These are phyloP conservation scores for Tragulus kanchil DNA, from an alignment of 2,113 vertebrate species.

Conservation along the genomic window DNA sequence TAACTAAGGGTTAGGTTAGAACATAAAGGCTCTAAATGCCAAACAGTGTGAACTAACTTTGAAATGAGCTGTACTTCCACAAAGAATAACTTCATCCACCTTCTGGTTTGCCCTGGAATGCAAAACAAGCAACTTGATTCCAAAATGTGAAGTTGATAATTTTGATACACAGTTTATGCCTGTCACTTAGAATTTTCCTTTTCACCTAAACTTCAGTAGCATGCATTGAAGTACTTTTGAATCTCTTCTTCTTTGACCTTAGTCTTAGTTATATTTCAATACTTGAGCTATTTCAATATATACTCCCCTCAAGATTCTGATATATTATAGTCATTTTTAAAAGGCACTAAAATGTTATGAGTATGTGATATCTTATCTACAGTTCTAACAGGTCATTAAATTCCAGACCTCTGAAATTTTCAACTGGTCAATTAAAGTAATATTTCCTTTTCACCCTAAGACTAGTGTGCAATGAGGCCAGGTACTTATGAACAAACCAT, in stretches of 20 bases:
- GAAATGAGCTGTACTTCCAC: not conserved
- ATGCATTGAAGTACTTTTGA: not conserved
- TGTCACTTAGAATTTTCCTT: not conserved
- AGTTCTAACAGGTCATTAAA: conserved; percentile 64
- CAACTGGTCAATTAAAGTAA: conserved; percentile 66
- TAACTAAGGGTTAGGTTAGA: not conserved
- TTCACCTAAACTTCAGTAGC: not conserved
- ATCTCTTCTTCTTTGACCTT: conserved; percentile 13
- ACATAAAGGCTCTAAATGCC: not conserved
- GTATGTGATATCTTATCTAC: conserved; percentile 28
- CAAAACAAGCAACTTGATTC: not conserved
- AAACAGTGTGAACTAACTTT: not conserved
- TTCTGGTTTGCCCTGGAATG: not conserved
- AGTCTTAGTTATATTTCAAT: not conserved
- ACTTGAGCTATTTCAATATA: not conserved
- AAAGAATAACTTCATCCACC: not conserved
- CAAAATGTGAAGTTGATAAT: not conserved
- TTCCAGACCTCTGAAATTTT: conserved; percentile 66
- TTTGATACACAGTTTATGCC: not conserved
- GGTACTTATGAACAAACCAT: conserved; percentile 34
- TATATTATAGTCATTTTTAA: conserved; percentile 61
- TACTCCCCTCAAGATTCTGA: not conserved
- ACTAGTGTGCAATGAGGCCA: not conserved
- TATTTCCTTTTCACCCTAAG: conserved; percentile 62
- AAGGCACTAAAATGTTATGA: conserved; percentile 58